These are phyloP conservation scores for Calidris pugnax DNA, from an alignment of 2,113 vertebrate genomes.

Conservation along the genomic window DNA sequence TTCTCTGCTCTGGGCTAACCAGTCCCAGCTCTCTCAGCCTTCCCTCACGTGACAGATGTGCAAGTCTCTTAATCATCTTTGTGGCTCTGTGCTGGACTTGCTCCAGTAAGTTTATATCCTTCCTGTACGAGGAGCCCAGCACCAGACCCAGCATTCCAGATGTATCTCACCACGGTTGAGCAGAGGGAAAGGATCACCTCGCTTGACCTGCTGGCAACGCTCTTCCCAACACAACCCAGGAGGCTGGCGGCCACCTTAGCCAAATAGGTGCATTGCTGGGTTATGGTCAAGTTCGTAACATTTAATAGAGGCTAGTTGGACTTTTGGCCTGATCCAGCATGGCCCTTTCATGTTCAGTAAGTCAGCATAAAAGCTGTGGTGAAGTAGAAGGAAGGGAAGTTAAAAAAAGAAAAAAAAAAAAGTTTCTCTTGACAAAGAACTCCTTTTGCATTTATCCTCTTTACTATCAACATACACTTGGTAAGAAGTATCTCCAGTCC, in stretches of 20 bases:
- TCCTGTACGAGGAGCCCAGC: neutral
- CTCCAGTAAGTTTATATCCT: neutral
- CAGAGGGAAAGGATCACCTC: neutral
- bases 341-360: neutral
- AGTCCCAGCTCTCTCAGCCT: neutral
- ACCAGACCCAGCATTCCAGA: neutral
- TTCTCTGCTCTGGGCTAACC: neutral
- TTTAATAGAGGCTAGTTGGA: neutral
- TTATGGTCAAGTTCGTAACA: neutral
- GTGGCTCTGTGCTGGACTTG: neutral
- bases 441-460: neutral
- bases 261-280: neutral
- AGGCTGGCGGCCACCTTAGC: neutral
- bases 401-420: neutral
- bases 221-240: neutral
- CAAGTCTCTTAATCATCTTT: no score
- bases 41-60: neutral
- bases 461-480: neutral
- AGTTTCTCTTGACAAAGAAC: neutral
- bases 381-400: neutral
- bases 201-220: accelerated
- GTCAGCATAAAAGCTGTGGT: neutral
- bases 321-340: neutral
- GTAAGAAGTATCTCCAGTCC: neutral
- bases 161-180: neutral